Evolutionary conservation across 2,113 vertebrate genomes (phyloP).

Genomic region (Neoarius graeffei): DNA sequence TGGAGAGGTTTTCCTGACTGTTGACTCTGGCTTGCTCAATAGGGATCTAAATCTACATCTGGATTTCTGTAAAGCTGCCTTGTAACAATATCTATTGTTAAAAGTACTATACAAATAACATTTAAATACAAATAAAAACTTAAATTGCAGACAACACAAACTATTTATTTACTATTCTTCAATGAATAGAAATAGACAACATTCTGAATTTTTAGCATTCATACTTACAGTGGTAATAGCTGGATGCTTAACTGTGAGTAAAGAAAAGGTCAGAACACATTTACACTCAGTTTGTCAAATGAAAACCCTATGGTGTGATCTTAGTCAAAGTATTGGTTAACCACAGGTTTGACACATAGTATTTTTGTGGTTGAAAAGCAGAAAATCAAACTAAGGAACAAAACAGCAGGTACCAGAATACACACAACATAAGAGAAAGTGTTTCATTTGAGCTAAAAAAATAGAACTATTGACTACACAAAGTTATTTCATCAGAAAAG

Average conservation of each 20-base stretch:
- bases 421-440: background rate
- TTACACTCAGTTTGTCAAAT: conserved; percentile 30
- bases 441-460: conserved; percentile 11
- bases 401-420: background rate
- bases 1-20: background rate
- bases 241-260: background rate
- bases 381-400: background rate
- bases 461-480: conserved; percentile 14
- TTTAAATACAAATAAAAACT: background rate
- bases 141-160: background rate
- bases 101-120: background rate
- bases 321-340: conserved; percentile 37
- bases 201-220: background rate
- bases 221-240: background rate
- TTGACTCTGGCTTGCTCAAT: background rate
- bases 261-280: conserved; percentile 40
- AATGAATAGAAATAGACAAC: background rate
- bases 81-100: background rate
- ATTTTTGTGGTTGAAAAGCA: conserved; percentile 4
- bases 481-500: background rate
- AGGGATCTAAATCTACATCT: background rate
- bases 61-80: background rate
- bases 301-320: conserved; percentile 33
- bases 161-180: background rate
- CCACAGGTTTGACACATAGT: conserved; percentile 46